Evolutionary conservation across 2,888 invertebrate genomes (phyloP).

Genomic region (Hanleya hanleyi): DNA sequence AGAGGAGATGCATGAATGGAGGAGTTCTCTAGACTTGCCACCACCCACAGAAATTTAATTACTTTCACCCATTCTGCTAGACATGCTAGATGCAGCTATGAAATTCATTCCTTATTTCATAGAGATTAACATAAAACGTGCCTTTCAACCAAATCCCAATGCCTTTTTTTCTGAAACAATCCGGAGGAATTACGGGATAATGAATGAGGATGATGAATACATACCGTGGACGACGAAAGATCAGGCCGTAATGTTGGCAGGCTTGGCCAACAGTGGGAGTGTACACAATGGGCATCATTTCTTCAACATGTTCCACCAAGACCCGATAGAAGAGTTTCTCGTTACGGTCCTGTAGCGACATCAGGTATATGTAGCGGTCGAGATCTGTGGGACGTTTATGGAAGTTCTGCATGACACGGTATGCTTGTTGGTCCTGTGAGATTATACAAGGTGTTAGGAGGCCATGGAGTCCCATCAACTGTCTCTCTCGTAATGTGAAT

Average conservation of each 20-base stretch:
- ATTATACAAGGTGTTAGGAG: conserved; percentile 92
- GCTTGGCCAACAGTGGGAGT: conserved; percentile 98
- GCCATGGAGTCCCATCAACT: conserved; percentile 95
- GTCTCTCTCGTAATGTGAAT: conserved; percentile 93
- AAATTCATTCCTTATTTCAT: no score
- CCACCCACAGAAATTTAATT: no score
- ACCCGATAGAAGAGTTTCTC: conserved; percentile 96
- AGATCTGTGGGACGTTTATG: conserved; percentile 81
- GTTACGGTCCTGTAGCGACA: conserved; percentile 87
- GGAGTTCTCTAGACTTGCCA: no score
- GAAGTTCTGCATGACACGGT: conserved; percentile 80
- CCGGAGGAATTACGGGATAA: no score
- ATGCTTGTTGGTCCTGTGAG: conserved; percentile 77
- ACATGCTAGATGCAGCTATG: no score
- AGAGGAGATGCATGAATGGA: no score
- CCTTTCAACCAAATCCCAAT: no score
- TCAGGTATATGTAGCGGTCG: conserved; percentile 69
- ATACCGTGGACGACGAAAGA: conserved; percentile 88
- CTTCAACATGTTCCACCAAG: conserved; percentile 87
- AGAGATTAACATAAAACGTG: no score
- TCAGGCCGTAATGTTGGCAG: conserved; percentile 96
- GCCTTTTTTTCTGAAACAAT: no score
- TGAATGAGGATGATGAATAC: no score
- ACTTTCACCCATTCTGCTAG: no score
- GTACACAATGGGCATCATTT: conserved; percentile 98